Evolutionary conservation across 2,888 invertebrate genomes (phyloP), one percentile per base, ranked within the genome.

Genomic region (Eurois occulta): DNA sequence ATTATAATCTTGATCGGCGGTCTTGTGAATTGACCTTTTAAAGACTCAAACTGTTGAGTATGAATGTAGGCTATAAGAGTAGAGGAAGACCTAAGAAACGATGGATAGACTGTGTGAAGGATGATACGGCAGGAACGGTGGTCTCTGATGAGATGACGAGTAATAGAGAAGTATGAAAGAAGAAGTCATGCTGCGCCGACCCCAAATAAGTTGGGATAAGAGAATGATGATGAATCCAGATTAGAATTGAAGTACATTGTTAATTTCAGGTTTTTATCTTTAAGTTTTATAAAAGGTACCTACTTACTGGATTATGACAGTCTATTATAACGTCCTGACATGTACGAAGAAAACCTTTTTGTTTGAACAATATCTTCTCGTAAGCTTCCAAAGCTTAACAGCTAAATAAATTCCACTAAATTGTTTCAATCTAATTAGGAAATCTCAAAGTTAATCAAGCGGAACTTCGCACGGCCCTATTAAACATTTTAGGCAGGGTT

Each of bases 401-500:
- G 77, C 72, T 58, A 64, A 66, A 82, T 85, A 85, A 80, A 82
- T 85, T 84, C 35, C 58, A 24, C 48, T 32, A 68, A 88, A 85
- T 79, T 79, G 82, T 81, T 79, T 72, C 38, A 87, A 84, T 88
- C 75, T 87, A 87, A 88, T 88, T 81, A 88, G 75, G 60, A 80
- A 81, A 80, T 88, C 83, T 87, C 68, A 81, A 83, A 87, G 80
- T 78, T 87, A 87, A 87, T 89, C 85, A 82, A 78, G 77, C 75
- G 72, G 66, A 87, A 82, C 72, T 87, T 87, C 58, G 69, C 77
- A 80, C 73, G 76, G 66, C 60, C 71, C 81, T 82, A 79, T 85
- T 80, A 86, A 83, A 83, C 75, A 84, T 88, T 86, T 84, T 75
- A 81, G 74, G 68, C 65, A 65, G 72, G 80, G 77, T 81, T 83